phyloP scores from a whole-genome alignment of 2,888 invertebrate genomes.

The Monopis laevigella region DNA sequence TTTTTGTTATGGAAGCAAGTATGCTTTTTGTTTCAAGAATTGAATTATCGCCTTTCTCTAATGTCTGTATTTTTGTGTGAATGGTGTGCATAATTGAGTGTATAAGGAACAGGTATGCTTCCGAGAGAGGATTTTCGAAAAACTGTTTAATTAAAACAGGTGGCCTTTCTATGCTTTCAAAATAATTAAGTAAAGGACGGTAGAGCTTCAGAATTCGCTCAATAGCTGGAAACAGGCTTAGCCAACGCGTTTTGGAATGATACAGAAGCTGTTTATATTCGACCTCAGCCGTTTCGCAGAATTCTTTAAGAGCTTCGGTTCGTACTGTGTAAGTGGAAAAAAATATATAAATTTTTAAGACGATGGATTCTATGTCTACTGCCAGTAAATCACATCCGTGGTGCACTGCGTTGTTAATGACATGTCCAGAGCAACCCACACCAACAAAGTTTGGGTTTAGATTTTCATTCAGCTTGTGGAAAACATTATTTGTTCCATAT shows the following conservation, averaged over 20 bases:
- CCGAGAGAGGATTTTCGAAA: slow-evolving; percentile 20
- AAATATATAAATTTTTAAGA: slow-evolving; percentile 3
- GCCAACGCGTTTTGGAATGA: neutral
- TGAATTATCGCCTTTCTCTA: slow-evolving; percentile 20
- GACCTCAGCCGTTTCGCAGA: neutral
- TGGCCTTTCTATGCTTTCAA: slow-evolving; percentile 34
- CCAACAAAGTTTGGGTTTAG: slow-evolving; percentile 18
- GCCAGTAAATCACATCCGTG: slow-evolving; percentile 18
- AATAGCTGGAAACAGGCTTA: neutral
- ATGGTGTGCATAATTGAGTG: slow-evolving; percentile 20
- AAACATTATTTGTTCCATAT: slow-evolving; percentile 18
- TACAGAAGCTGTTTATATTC: neutral
- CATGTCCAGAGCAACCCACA: slow-evolving; percentile 21
- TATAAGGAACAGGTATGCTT: slow-evolving; percentile 19
- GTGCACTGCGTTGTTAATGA: slow-evolving; percentile 20
- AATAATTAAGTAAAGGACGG: slow-evolving; percentile 16
- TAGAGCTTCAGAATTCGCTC: neutral
- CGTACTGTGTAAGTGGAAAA: neutral
- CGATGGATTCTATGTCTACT: slow-evolving; percentile 21
- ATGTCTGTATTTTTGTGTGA: slow-evolving; percentile 17
- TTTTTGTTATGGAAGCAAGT: too few relatives aligned
- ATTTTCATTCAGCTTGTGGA: slow-evolving; percentile 16
- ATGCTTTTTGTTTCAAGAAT: slow-evolving; percentile 18
- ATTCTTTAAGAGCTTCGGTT: neutral
- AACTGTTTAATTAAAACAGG: slow-evolving; percentile 19